Percentiles rank a stretch among this genome's conserved stretches.
Evolutionary conservation across 2,797 vertebrate genomes (phyloP).

Genomic region (Malurus splendens): DNA sequence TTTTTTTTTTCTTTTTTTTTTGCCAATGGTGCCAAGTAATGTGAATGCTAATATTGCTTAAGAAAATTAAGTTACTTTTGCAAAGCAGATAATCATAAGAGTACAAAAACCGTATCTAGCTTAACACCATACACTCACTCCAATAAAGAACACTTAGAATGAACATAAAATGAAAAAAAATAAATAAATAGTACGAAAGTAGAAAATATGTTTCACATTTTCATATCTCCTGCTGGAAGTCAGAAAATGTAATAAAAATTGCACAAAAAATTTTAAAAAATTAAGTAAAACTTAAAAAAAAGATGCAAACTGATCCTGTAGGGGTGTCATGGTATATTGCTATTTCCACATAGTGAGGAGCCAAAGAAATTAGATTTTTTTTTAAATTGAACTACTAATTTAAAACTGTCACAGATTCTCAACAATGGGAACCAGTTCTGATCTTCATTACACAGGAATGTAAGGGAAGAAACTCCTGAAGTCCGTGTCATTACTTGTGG

Average conservation of each 20-base stretch:
- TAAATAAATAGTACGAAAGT: constrained; percentile 68
- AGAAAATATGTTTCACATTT: constrained; percentile 72
- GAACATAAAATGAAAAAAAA: constrained; percentile 70
- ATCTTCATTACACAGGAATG: constrained; percentile 14
- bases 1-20: constrained; percentile 74
- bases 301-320: constrained; percentile 78
- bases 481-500: not conserved
- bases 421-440: constrained; percentile 4
- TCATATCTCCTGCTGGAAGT: constrained; percentile 78
- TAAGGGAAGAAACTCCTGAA: not conserved
- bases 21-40: constrained; percentile 99
- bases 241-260: constrained; percentile 73
- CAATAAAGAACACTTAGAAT: constrained; percentile 79
- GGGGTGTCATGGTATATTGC: constrained; percentile 75
- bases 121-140: constrained; percentile 86
- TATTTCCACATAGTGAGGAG: constrained; percentile 78
- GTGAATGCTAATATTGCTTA: constrained; percentile 96
- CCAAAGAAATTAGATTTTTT: constrained; percentile 77
- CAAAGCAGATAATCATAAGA: constrained; percentile 95
- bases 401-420: constrained; percentile 44
- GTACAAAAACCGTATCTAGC: constrained; percentile 78
- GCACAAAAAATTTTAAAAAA: constrained; percentile 65
- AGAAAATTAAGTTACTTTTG: constrained; percentile 89
- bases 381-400: constrained; percentile 52
- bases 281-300: constrained; percentile 62